A percentile compares a stretch with the other conserved stretches of the same genome.
These are phyloP conservation scores for Uropsilus gracilis DNA, from an alignment of 2,113 vertebrate species.

Conservation along the genomic window DNA sequence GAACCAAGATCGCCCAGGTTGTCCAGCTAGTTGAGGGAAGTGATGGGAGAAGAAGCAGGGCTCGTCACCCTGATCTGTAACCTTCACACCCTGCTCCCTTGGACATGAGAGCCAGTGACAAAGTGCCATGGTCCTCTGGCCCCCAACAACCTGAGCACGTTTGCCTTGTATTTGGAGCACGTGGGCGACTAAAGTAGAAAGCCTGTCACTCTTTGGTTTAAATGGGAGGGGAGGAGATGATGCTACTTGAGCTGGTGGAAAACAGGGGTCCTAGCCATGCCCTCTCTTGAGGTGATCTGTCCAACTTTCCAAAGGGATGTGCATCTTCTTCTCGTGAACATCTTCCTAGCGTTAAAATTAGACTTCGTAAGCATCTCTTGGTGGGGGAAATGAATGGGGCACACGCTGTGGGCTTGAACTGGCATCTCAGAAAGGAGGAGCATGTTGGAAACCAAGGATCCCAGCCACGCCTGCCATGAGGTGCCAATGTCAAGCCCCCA, in stretches of 20 bases:
- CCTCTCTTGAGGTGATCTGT: neutral
- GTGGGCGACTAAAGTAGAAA: neutral
- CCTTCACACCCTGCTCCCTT: rapidly evolving
- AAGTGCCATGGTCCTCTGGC: rapidly evolving
- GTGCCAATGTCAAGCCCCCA: rapidly evolving
- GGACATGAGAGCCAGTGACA: neutral
- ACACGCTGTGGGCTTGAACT: too few relatives aligned
- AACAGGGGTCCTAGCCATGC: rapidly evolving
- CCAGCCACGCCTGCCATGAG: too few relatives aligned
- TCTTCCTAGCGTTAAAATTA: neutral
- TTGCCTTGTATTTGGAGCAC: rapidly evolving
- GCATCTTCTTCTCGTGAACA: neutral
- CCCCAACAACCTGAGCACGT: neutral
- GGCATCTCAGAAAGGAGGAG: neutral
- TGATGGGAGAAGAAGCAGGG: neutral
- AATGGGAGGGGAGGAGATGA: neutral
- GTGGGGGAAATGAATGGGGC: neutral
- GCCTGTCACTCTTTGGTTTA: rapidly evolving
- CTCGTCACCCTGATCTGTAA: neutral
- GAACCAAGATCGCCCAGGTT: neutral
- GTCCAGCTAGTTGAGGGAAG: neutral
- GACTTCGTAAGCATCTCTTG: neutral
- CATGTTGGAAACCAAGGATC: too few relatives aligned
- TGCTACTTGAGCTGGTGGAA: too few relatives aligned
- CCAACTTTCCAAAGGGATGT: neutral